Conservation (phyloP, 2,113 vertebrate species). For the Rhea americana region DNA sequence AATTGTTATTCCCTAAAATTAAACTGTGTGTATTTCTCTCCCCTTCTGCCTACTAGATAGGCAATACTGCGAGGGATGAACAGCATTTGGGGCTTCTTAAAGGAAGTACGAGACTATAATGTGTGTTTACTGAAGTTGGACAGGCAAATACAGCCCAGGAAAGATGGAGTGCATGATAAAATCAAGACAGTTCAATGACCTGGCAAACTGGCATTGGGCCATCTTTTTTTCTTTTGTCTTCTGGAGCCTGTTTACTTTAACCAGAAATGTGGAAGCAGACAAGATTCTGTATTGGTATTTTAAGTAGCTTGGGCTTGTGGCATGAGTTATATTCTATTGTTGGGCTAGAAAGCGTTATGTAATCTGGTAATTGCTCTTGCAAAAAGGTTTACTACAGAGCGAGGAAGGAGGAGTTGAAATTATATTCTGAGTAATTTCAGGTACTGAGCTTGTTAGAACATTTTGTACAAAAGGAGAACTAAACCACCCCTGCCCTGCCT, state of each 20-base stretch:
- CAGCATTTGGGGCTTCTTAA: not conserved
- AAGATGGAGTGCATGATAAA: not conserved
- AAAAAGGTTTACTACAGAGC: not conserved
- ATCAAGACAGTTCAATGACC: not conserved
- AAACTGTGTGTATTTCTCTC: not conserved
- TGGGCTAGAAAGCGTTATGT: not conserved
- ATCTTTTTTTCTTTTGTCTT: not conserved
- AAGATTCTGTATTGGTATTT: not conserved
- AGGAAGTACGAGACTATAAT: not conserved
- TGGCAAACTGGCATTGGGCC: not conserved
- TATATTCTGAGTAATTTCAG: slow-evolving; percentile 8
- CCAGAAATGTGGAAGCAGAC: not conserved
- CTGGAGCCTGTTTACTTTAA: not conserved
- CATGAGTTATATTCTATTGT: not conserved
- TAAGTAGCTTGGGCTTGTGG: not conserved
- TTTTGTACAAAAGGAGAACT: not conserved
- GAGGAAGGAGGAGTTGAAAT: not conserved
- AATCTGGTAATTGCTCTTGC: not conserved
- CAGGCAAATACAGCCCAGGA: not conserved
- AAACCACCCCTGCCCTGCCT: not conserved
- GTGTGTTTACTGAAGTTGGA: not conserved
- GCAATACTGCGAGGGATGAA: not conserved
- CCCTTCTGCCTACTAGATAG: not conserved
- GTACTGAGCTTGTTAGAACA: not conserved
- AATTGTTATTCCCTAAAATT: not conserved